Percentiles rank a stretch among this genome's conserved stretches.
Evolutionary conservation across 1,140 invertebrate species (phyloP).

Genomic region (Caenorhabditis elegans): DNA sequence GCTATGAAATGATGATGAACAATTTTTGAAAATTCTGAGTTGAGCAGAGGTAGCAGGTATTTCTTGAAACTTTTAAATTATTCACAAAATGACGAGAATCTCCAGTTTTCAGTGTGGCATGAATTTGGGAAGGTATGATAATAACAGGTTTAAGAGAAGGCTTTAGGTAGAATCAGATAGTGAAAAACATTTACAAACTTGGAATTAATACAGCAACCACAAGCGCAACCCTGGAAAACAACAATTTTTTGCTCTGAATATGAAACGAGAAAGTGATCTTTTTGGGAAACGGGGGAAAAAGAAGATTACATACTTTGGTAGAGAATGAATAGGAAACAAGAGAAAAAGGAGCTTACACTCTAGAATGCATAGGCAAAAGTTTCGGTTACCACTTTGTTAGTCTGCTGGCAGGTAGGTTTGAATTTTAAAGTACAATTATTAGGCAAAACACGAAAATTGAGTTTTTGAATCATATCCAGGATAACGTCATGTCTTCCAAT

Average conservation of each 20-base stretch:
- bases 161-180: not conserved
- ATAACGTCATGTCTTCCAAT: too few species aligned
- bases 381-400: not conserved
- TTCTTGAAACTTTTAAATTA: not conserved
- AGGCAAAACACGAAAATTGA: not conserved
- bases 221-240: not conserved
- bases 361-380: not conserved
- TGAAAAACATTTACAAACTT: too few species aligned
- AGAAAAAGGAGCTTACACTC: too few species aligned
- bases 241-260: not conserved
- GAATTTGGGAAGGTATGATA: not conserved
- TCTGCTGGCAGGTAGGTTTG: not conserved
- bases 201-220: not conserved
- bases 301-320: not conserved
- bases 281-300: too few species aligned
- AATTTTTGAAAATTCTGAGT: not conserved
- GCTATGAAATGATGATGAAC: not conserved
- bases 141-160: not conserved
- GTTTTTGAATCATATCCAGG: too few species aligned
- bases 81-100: not conserved
- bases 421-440: not conserved
- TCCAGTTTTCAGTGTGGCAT: too few species aligned
- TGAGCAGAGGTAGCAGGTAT: not conserved
- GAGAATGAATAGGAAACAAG: not conserved
- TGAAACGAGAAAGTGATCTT: constrained; percentile 2